Evolutionary conservation across 2,797 vertebrate species (phyloP), one percentile per base, ranked within the genome.

Genomic region (Ibycter americanus): DNA sequence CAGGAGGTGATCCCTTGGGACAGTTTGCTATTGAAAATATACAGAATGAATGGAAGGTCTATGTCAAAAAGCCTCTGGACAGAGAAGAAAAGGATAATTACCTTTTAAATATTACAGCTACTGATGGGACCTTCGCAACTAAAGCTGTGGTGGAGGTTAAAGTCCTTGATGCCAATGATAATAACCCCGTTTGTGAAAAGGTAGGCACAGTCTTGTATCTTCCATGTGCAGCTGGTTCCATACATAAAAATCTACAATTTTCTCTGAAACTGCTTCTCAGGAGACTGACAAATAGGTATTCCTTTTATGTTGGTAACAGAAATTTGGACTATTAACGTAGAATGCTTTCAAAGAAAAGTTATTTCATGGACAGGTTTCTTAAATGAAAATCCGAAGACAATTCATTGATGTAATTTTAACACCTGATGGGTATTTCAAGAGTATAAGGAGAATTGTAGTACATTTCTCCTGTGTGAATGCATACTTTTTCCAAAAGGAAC

Each of bases 151-250:
- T 99, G 59, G 99, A 99, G 96, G 99, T 99, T 95, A 99, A 99
- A 97, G 99, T 99, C 84, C 98, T 99, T 84, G 99, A 99, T 86
- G 99, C 99, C 94, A 99, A 99, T 73, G 99, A 99, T 98, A 99
- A 99, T 95, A 99, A 98, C 93, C 99, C 99, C 32, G 97, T 99
- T 32, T 99, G 99, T 51, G 99, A 99, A 97, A 99, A 99, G 99
- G 99, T 99, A 98, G 93, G 98, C 55, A 80, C 34, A 34, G 3
- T 85, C 55, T 91, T 80, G 1, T 42, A 6, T 77, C 56, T 65
- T 87, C 19, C 4, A 1, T 54, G 14, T 67, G 13, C 34, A 67
- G 8, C 23, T 91, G 31, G 46, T 89, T 95, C 62, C 34, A 34
- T 56, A 22, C 4, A 7, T 71, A 74, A 71, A 71, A 91, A 71